Conservation (phyloP, 2,113 vertebrate species). For the Rhinopomastus cyanomelas region DNA sequence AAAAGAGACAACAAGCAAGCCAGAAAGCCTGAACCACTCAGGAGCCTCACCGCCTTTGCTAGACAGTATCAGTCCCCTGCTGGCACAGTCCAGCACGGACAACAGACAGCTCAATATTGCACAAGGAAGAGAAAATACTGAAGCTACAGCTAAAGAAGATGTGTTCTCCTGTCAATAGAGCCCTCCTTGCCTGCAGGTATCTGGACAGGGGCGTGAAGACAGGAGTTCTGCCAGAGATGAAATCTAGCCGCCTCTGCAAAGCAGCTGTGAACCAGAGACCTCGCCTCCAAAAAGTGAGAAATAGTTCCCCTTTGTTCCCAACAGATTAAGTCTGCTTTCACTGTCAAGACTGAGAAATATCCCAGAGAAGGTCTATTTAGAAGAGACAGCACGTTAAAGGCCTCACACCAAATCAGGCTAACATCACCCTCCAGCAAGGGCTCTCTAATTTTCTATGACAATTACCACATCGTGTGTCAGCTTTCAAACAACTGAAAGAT, state of each 20-base stretch:
- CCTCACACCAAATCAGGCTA: not conserved
- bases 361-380: conserved; percentile 16
- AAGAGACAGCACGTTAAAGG: not conserved
- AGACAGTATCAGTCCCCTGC: not conserved
- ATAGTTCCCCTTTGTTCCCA: not conserved
- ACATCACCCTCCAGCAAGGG: not conserved
- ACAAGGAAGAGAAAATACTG: not conserved
- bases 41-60: not conserved
- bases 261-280: not conserved
- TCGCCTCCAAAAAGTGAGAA: not conserved
- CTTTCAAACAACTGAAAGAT: not conserved
- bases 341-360: conserved; percentile 24
- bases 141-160: not conserved
- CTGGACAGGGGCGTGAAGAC: not conserved
- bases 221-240: not conserved
- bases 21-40: not conserved
- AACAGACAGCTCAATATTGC: not conserved
- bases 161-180: not conserved
- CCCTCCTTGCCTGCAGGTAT: not conserved
- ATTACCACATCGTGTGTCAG: not conserved
- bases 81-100: not conserved
- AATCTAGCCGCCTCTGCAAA: not conserved
- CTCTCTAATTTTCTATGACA: not conserved
- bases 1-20: not conserved
- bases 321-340: not conserved